phyloP scores from a whole-genome alignment of 2,888 invertebrate species.

The Peribatodes rhomboidaria region DNA sequence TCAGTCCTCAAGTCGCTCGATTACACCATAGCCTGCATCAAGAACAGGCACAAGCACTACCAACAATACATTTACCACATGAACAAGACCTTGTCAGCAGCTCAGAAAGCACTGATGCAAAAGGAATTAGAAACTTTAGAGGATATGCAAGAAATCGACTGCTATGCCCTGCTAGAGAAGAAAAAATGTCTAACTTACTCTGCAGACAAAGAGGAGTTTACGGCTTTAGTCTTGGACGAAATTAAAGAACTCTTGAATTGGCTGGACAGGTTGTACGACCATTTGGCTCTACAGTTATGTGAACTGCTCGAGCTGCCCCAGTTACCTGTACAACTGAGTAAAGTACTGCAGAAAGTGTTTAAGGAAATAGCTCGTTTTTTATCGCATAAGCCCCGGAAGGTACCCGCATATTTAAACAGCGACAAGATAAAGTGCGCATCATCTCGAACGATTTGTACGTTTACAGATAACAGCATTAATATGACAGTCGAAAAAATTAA shows the following conservation, averaged over 20 bases:
- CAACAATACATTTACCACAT: conserved; percentile 41
- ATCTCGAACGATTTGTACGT: conserved; percentile 22
- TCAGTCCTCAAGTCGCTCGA: conserved; percentile 51
- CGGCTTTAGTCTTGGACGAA: conserved; percentile 51
- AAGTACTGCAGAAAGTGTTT: conserved; percentile 50
- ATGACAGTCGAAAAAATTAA: conserved; percentile 54
- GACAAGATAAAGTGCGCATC: conserved; percentile 18
- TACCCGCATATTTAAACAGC: conserved; percentile 37
- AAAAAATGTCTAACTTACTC: conserved; percentile 45
- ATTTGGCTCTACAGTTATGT: conserved; percentile 51
- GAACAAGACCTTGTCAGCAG: conserved; percentile 34
- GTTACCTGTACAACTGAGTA: conserved; percentile 47
- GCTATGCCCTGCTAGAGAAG: conserved; percentile 53
- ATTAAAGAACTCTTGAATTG: conserved; percentile 61
- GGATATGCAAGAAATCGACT: conserved; percentile 53
- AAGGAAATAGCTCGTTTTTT: conserved; percentile 47
- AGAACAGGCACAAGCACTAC: conserved; percentile 46
- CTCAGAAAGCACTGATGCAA: conserved; percentile 47
- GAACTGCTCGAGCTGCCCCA: conserved; percentile 49
- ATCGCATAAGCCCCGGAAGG: conserved; percentile 38
- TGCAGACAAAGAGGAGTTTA: conserved; percentile 56
- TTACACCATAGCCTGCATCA: conserved; percentile 51
- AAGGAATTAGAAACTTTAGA: conserved; percentile 49
- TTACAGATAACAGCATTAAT: conserved; percentile 48
- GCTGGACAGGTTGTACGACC: conserved; percentile 57